Base-by-base conservation (phyloP, 2,888 invertebrate species). In the Phengaris arion region DNA sequence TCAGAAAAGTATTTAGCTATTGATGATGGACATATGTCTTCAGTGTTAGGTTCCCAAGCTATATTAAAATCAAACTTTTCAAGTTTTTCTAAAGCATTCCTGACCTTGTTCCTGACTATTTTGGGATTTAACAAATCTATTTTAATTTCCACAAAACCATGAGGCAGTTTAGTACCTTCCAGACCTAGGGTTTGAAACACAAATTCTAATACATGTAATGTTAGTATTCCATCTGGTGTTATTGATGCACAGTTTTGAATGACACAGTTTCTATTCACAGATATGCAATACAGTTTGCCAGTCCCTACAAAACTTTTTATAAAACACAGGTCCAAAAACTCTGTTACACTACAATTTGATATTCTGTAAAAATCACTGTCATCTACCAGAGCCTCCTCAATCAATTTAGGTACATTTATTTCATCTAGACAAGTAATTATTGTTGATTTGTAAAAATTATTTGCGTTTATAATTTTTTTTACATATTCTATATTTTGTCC, bases 361-460 rank as follows among this genome's bases (percentile, higher is more conserved):
- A 92, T 72, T 83, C 83, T 87, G 76, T 93, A 93, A 78, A 89
- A 92, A 80, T 90, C 89, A 77, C 80, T 89, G 76, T 93, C 92
- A 79, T 88, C 88, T 35, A 84, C 79, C 5, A 90, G 68, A 6
- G 82, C 74, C 74, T 91, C 87, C 81, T 87, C 84, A 68, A 93
- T 82, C 13, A 77, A 75, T 79, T 77, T 80, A 0, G 91, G 91
- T 35, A 83, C 83, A 13, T 87, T 83, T 70, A 86, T 79, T 82
- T 91, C 92, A 78, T 93, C 93, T 13, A 92, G 92, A 70, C 88
- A 89, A 6, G 91, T 89, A 69, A 93, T 78, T 70, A 93, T 84
- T 52, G 89, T 70, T 82, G 90, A 92, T 83, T 86, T 87, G 80
- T 92, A 93, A 78, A 89, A 92, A 79, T 82, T 80, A 74, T 93